A percentile compares a stretch with the other conserved stretches of the same genome.
Evolutionary conservation across 1,140 invertebrate genomes (phyloP).

Genomic region (Caenorhabditis inopinata): DNA sequence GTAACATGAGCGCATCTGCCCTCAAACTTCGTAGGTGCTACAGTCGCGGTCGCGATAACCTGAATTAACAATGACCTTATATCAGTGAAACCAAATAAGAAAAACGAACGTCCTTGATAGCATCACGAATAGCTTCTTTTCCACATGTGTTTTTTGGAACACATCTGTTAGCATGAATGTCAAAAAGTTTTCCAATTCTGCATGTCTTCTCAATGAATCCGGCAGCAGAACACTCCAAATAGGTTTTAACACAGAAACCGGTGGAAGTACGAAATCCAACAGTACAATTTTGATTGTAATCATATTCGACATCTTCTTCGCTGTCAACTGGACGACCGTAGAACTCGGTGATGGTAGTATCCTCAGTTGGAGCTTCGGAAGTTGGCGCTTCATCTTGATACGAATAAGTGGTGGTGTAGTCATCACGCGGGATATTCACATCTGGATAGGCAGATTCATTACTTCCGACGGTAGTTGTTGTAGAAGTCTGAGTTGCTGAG

Average conservation of each 20-base stretch:
- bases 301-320: neutral
- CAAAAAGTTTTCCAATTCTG: neutral
- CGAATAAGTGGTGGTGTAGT: neutral
- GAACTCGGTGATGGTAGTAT: neutral
- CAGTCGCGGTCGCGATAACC: neutral
- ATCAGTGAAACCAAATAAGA: too few relatives aligned
- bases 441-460: too few relatives aligned
- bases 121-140: constrained; percentile 16
- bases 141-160: neutral
- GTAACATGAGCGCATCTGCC: neutral
- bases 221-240: neutral
- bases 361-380: neutral
- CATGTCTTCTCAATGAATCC: neutral
- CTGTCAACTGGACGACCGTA: neutral
- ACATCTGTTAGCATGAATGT: neutral
- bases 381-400: neutral
- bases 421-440: neutral
- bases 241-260: neutral
- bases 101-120: constrained; percentile 3
- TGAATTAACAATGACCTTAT: neutral
- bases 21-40: neutral
- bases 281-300: neutral
- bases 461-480: too few relatives aligned
- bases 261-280: neutral
- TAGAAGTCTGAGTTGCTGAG: neutral